These are phyloP conservation scores for Eristalis intricaria DNA, from an alignment of 2,888 invertebrate species.

Conservation along the genomic window DNA sequence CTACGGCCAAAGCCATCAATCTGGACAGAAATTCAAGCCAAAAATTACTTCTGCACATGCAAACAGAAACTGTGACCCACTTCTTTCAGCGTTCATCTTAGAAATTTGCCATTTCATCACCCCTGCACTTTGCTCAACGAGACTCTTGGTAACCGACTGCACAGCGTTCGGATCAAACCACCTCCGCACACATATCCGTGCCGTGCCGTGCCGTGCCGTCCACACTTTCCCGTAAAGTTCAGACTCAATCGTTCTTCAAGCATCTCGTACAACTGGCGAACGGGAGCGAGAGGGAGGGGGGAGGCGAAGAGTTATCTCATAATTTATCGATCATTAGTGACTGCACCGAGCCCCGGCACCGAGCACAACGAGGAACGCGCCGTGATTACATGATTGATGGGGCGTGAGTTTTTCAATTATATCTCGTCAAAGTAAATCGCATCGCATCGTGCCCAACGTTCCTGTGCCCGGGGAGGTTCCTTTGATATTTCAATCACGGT, in stretches of 20 bases:
- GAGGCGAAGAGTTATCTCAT: slow-evolving; percentile 49
- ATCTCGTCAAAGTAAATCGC: slow-evolving; percentile 39
- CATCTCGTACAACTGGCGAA: not conserved
- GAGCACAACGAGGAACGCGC: slow-evolving; percentile 21
- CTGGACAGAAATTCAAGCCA: slow-evolving; percentile 10
- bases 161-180: not conserved
- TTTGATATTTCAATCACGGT: slow-evolving; percentile 45
- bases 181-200: not conserved
- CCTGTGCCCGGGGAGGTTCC: slow-evolving; percentile 18
- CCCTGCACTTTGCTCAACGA: slow-evolving; percentile 57
- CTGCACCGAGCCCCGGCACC: slow-evolving; percentile 31
- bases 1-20: not conserved
- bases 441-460: not conserved
- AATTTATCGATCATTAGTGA: slow-evolving; percentile 62
- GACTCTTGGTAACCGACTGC: not conserved
- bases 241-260: slow-evolving; percentile 55
- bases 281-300: not conserved
- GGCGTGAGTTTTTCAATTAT: slow-evolving; percentile 63
- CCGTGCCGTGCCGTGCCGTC: not conserved
- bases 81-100: slow-evolving; percentile 50
- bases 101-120: slow-evolving; percentile 62
- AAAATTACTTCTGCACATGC: slow-evolving; percentile 7
- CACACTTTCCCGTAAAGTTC: slow-evolving; percentile 48
- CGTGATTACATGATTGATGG: slow-evolving; percentile 65
- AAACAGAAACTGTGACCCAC: slow-evolving; percentile 45